phyloP scores from a whole-genome alignment of 2,888 invertebrate species.

The Drosophila pullipes region DNA sequence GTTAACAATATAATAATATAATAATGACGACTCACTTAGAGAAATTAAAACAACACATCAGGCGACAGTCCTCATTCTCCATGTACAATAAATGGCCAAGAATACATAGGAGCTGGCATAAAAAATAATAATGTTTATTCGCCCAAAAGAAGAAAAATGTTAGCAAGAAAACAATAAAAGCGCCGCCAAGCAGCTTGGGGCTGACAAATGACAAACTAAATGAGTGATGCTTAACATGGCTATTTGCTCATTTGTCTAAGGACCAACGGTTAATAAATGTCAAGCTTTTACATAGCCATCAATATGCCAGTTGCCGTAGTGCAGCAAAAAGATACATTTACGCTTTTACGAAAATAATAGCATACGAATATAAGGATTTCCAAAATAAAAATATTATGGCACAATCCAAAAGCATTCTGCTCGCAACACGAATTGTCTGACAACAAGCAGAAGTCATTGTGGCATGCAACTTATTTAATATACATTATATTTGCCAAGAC shows the following conservation, averaged over 20 bases:
- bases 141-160: not conserved
- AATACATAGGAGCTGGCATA: not conserved
- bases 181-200: not conserved
- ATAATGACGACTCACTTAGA: conserved; percentile 3
- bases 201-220: conserved; percentile 1
- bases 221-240: not conserved
- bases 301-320: not conserved
- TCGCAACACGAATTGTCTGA: not conserved
- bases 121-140: not conserved
- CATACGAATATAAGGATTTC: not conserved
- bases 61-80: not conserved
- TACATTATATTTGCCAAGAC: conserved; percentile 3
- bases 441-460: conserved; percentile 6
- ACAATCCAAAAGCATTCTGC: not conserved
- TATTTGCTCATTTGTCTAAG: not conserved
- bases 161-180: not conserved
- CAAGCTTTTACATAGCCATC: not conserved
- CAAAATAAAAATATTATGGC: not conserved
- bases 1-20: not conserved
- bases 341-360: not conserved
- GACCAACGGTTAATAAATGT: not conserved
- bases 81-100: not conserved
- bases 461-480: conserved; percentile 10
- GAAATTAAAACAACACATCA: conserved; percentile 21
- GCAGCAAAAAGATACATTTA: not conserved